phyloP scores from a whole-genome alignment of 2,797 vertebrate genomes.

The Pelochelys cantorii region DNA sequence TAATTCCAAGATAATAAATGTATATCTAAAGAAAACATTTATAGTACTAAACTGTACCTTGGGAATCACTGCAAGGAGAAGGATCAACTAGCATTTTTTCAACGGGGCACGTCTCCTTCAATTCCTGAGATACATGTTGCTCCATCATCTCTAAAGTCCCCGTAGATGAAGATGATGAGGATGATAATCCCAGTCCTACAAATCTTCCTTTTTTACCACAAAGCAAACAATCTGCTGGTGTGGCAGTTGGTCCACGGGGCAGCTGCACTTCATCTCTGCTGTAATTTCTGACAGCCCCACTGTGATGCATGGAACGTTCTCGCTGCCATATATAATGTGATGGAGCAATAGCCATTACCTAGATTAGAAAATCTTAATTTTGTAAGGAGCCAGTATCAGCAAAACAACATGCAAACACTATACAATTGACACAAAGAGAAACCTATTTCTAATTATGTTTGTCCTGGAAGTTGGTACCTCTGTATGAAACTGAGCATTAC shows the following conservation, averaged over 20 bases:
- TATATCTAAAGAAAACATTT: not conserved
- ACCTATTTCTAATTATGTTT: not conserved
- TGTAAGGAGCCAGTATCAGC: not conserved
- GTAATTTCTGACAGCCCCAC: slow-evolving; percentile 88
- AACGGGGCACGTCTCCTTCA: slow-evolving; percentile 25
- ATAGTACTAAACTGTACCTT: slow-evolving; percentile 73
- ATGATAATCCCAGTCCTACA: slow-evolving; percentile 73
- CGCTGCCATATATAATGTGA: slow-evolving; percentile 92
- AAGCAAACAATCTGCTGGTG: slow-evolving; percentile 83
- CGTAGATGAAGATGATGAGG: slow-evolving; percentile 77
- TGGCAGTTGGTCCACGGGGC: slow-evolving; percentile 87
- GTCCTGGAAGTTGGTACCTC: not conserved
- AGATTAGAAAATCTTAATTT: slow-evolving; percentile 33
- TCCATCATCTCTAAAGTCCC: slow-evolving; percentile 64
- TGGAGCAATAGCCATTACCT: slow-evolving; percentile 96
- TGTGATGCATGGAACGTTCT: slow-evolving; percentile 88
- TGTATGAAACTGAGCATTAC: not conserved
- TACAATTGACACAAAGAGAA: not conserved
- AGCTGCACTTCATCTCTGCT: slow-evolving; percentile 54
- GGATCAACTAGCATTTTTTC: slow-evolving; percentile 56
- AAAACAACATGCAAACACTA: not conserved
- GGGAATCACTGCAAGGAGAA: slow-evolving; percentile 42
- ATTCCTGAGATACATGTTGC: slow-evolving; percentile 51
- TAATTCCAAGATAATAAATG: not conserved
- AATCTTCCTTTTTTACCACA: slow-evolving; percentile 76